Percentiles rank a stretch among this genome's conserved stretches.
Conservation (phyloP, 2,113 vertebrate species). For the Alligator sinensis region DNA sequence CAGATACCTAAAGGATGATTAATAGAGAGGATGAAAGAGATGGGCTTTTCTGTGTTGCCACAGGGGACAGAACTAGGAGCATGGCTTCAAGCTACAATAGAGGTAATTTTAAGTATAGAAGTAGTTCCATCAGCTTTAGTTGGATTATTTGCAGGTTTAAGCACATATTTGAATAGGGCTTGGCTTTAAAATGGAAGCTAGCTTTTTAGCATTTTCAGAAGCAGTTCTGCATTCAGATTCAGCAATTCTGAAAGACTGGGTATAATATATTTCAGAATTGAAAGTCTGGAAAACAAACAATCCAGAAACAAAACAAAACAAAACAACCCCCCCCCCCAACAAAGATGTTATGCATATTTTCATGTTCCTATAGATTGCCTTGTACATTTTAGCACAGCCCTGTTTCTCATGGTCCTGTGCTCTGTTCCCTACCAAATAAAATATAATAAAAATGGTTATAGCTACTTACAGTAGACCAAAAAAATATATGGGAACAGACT, state of each 20-base stretch:
- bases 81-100: too few relatives aligned
- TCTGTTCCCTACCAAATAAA: constrained; percentile 14
- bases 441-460: background rate
- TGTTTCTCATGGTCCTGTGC: background rate
- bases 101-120: constrained; percentile 5
- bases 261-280: background rate
- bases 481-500: background rate
- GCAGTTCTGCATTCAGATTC: background rate
- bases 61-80: too few relatives aligned
- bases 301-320: background rate
- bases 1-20: too few relatives aligned
- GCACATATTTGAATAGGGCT: background rate
- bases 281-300: constrained; percentile 1
- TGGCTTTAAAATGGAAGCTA: background rate
- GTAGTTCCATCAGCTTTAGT: background rate
- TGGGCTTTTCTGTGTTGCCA: too few relatives aligned
- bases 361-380: background rate
- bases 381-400: background rate
- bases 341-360: background rate
- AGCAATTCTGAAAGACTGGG: background rate
- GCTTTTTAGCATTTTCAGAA: background rate
- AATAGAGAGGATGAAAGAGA: too few relatives aligned
- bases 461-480: background rate
- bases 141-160: background rate
- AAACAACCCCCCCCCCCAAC: too few relatives aligned